A percentile compares a stretch with the other conserved stretches of the same genome.
Conservation (phyloP, 2,888 invertebrate genomes). For the Candidula unifasciata region DNA sequence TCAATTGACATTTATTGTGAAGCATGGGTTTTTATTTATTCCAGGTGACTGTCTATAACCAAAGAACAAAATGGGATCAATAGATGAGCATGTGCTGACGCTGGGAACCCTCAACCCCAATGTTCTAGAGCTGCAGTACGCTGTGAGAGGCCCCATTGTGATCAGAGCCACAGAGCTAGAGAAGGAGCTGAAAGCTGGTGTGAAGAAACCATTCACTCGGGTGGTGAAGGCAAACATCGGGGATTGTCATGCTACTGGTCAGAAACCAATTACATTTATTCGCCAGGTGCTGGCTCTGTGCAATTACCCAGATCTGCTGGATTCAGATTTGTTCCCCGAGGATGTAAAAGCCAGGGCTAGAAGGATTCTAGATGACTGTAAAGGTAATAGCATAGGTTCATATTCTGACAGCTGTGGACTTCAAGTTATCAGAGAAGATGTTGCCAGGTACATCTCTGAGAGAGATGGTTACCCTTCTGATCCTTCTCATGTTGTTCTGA, state of each 20-base stretch:
- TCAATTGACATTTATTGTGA: too few relatives aligned
- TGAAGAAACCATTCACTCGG: slow-evolving; percentile 87
- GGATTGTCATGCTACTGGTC: slow-evolving; percentile 98
- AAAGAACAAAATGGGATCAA: slow-evolving; percentile 36
- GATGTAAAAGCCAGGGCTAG: slow-evolving; percentile 88
- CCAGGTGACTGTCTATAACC: too few relatives aligned
- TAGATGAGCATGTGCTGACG: slow-evolving; percentile 69
- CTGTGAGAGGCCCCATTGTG: slow-evolving; percentile 87
- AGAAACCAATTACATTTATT: slow-evolving; percentile 95
- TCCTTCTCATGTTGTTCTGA: slow-evolving; percentile 89
- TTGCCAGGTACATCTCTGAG: slow-evolving; percentile 88
- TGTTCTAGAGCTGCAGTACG: slow-evolving; percentile 95
- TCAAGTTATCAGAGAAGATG: slow-evolving; percentile 90
- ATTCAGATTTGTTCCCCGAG: slow-evolving; percentile 85
- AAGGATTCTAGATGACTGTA: slow-evolving; percentile 84
- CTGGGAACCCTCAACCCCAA: slow-evolving; percentile 92
- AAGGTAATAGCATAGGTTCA: slow-evolving; percentile 85
- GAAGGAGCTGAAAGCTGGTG: slow-evolving; percentile 83
- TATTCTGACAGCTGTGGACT: slow-evolving; percentile 88
- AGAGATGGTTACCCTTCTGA: slow-evolving; percentile 87
- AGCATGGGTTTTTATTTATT: too few relatives aligned
- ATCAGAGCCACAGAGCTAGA: slow-evolving; percentile 89
- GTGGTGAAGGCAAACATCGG: slow-evolving; percentile 98
- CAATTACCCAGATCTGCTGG: slow-evolving; percentile 80
- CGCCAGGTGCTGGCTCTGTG: slow-evolving; percentile 82